Evolutionary conservation across 1,140 invertebrate species (phyloP).

Genomic region (Panagrolaimus sp.): DNA sequence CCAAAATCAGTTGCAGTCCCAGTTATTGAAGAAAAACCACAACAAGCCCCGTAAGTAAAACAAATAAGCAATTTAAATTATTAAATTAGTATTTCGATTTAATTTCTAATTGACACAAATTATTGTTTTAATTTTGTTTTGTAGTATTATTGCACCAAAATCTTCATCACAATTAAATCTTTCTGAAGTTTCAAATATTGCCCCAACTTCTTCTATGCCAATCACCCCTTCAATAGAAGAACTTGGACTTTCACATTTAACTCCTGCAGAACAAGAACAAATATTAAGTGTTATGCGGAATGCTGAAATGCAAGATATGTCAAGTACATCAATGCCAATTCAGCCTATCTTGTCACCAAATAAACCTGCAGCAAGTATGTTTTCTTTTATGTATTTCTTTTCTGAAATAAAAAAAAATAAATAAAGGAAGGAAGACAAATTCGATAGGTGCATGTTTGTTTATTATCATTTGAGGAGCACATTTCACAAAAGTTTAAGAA

Average conservation of each 20-base stretch:
- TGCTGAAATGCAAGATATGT: slow-evolving; percentile 41
- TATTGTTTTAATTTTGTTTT: no score
- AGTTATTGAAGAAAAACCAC: no score
- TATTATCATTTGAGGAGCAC: slow-evolving; percentile 12
- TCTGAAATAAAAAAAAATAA: no score
- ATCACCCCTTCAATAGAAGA: neutral
- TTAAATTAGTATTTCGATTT: no score
- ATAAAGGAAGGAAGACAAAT: neutral
- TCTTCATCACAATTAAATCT: slow-evolving; percentile 16
- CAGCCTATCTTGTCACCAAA: neutral
- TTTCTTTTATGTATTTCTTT: no score
- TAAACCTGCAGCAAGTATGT: neutral
- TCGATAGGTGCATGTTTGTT: slow-evolving; percentile 11
- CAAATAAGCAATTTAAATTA: no score
- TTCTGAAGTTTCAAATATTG: neutral
- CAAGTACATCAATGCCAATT: neutral
- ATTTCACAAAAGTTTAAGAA: slow-evolving; percentile 6
- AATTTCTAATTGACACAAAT: no score
- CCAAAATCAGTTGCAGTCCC: no score
- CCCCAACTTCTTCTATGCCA: neutral
- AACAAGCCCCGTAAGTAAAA: no score
- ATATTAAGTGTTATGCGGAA: slow-evolving; percentile 51
- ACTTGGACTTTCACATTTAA: slow-evolving; percentile 23
- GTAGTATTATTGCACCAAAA: neutral
- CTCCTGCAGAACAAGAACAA: slow-evolving; percentile 46